Percentiles rank a stretch among this genome's conserved stretches.
Conservation (phyloP, 2,797 vertebrate genomes). For the Masticophis lateralis region DNA sequence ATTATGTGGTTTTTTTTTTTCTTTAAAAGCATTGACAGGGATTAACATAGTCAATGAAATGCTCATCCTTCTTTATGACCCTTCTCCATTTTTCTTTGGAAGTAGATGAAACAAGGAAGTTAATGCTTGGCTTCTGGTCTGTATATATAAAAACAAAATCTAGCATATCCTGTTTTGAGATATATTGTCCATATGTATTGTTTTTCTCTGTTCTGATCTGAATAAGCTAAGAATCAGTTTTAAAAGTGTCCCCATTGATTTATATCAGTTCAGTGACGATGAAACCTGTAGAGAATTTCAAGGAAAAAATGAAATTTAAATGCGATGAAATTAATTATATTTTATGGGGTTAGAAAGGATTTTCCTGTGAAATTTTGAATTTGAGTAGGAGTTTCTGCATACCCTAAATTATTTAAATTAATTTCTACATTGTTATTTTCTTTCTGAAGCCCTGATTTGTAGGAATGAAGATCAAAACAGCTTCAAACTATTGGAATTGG, state of each 20-base stretch:
- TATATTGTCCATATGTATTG: not conserved
- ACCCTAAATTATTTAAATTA: not conserved
- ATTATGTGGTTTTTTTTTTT: not conserved
- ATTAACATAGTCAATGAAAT: not conserved
- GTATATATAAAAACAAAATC: not conserved
- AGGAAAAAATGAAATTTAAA: not conserved
- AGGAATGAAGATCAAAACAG: not conserved
- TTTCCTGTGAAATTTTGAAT: not conserved
- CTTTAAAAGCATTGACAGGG: not conserved
- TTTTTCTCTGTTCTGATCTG: not conserved
- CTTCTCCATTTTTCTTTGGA: not conserved
- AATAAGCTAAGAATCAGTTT: not conserved
- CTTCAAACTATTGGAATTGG: not conserved
- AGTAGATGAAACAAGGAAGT: not conserved
- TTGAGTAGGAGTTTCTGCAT: not conserved
- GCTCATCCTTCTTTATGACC: not conserved
- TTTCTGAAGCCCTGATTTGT: not conserved
- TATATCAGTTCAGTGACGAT: not conserved
- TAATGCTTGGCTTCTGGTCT: not conserved
- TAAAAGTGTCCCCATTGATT: not conserved
- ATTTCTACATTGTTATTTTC: not conserved
- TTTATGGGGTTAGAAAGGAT: not conserved
- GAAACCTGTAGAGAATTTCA: not conserved
- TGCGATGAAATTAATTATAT: not conserved
- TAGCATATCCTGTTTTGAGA: not conserved